Percentiles rank a stretch among this genome's conserved stretches.
Conservation (phyloP, 1,140 invertebrate species). For the Sipha flava region DNA sequence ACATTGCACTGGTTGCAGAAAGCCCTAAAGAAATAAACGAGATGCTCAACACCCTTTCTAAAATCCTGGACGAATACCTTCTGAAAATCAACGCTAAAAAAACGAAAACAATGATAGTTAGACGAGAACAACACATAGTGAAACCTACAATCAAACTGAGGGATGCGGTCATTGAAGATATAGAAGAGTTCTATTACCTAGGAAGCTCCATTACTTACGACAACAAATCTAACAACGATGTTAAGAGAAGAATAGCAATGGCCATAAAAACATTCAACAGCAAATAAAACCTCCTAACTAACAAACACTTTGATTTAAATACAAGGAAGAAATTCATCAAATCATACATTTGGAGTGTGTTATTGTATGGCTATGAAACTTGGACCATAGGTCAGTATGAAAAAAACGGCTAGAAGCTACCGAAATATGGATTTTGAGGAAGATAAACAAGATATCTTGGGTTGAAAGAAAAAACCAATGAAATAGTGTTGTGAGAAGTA, state of each 20-base stretch:
- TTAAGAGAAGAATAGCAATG: constrained; percentile 14
- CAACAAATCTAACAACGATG: constrained; percentile 1
- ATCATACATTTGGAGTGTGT: neutral
- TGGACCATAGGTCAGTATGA: neutral
- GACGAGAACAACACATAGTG: neutral
- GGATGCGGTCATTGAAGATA: neutral
- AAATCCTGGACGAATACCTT: neutral
- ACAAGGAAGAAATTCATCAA: constrained; percentile 26
- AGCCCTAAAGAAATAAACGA: neutral
- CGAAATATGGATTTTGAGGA: neutral
- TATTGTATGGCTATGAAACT: neutral
- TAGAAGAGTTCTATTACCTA: neutral
- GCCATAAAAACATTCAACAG: constrained; percentile 10
- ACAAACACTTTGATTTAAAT: constrained; percentile 1
- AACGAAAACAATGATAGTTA: constrained; percentile 22
- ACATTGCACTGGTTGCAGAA: neutral
- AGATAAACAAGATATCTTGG: neutral
- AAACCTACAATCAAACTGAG: neutral
- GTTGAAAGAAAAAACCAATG: too few relatives aligned
- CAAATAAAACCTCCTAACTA: neutral
- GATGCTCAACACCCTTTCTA: neutral
- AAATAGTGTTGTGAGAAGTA: too few relatives aligned
- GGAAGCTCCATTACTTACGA: neutral
- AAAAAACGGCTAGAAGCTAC: neutral
- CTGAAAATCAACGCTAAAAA: constrained; percentile 29